Conservation (phyloP, 2,113 vertebrate species). For the Ceyx margarethae region DNA sequence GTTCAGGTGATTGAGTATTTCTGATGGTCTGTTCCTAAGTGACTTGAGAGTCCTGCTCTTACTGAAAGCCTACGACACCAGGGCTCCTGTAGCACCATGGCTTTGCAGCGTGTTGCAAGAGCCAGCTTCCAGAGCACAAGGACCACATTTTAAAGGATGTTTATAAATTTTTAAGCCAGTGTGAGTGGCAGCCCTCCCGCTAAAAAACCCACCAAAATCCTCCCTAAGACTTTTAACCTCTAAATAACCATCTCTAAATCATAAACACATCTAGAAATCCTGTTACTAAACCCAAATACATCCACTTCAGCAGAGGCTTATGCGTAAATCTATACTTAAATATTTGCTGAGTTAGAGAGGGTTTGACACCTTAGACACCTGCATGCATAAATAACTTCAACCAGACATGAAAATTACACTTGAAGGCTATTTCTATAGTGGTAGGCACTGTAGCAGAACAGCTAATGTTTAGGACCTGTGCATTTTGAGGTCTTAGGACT, state of each 20-base stretch:
- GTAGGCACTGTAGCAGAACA: neutral
- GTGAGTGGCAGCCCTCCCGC: neutral
- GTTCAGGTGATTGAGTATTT: neutral
- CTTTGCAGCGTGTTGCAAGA: neutral
- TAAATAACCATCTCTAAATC: neutral
- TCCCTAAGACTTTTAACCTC: neutral
- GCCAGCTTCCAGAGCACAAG: neutral
- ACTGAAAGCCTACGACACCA: neutral
- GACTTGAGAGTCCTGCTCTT: neutral
- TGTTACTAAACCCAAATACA: neutral
- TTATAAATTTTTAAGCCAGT: neutral
- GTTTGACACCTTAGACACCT: neutral
- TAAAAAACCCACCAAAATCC: neutral
- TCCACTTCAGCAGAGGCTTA: neutral
- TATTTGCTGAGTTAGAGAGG: neutral
- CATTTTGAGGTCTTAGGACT: neutral
- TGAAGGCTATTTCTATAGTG: neutral
- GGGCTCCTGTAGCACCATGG: neutral
- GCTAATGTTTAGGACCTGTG: neutral
- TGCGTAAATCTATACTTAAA: neutral
- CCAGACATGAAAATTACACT: neutral
- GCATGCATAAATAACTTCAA: neutral
- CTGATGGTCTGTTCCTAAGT: neutral
- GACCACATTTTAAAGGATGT: neutral
- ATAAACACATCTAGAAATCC: neutral